Evolutionary conservation across 2,888 invertebrate species (phyloP).

Genomic region (Epsilonema sp.): DNA sequence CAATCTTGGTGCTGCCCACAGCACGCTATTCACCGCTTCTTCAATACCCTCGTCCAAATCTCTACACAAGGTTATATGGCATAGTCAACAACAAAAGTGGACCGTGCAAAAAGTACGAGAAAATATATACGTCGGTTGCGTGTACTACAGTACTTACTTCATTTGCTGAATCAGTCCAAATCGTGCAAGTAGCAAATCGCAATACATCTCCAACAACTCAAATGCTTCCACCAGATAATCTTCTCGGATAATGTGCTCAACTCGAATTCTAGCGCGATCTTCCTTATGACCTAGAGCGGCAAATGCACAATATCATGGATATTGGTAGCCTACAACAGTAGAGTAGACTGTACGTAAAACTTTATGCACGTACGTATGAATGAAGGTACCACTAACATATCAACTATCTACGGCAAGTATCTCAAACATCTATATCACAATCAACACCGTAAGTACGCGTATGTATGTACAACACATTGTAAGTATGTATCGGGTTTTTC

Average conservation of each 20-base stretch:
- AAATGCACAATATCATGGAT: neutral
- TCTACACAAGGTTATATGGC: constrained; percentile 30
- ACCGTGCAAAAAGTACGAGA: neutral
- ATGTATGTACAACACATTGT: too few relatives aligned
- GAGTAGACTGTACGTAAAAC: neutral
- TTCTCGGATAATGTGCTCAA: constrained; percentile 88
- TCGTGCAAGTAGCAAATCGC: constrained; percentile 79
- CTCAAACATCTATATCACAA: too few relatives aligned
- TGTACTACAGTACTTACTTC: constrained; percentile 44
- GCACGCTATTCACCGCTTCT: constrained; percentile 80
- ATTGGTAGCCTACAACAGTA: neutral
- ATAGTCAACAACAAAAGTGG: too few relatives aligned
- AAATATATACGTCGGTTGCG: constrained; percentile 1
- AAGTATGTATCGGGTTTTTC: too few relatives aligned
- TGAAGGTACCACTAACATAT: neutral
- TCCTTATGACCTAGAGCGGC: constrained; percentile 30
- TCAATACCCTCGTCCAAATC: constrained; percentile 75
- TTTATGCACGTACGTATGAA: neutral
- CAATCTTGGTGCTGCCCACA: constrained; percentile 88
- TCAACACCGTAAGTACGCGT: too few relatives aligned
- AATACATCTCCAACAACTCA: constrained; percentile 98
- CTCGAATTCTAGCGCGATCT: constrained; percentile 68
- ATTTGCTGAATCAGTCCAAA: constrained; percentile 90
- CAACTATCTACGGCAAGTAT: too few relatives aligned
- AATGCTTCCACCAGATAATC: constrained; percentile 98